These are phyloP conservation scores for Carabus problematicus DNA, from an alignment of 2,888 invertebrate species.

Conservation along the genomic window DNA sequence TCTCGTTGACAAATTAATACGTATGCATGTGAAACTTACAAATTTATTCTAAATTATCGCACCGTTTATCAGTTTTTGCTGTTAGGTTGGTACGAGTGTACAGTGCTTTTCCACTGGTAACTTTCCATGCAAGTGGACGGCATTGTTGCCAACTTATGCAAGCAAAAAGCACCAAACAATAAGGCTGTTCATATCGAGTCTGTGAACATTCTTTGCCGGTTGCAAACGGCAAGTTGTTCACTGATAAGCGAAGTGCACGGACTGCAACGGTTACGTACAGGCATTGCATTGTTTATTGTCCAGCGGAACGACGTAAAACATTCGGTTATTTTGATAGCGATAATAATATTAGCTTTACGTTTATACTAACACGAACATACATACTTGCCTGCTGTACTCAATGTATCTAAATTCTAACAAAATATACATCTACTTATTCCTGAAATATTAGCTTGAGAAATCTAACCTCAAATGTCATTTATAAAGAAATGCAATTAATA, in stretches of 20 bases:
- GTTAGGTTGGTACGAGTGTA: slow-evolving; percentile 10
- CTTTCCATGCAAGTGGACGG: slow-evolving; percentile 37
- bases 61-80: slow-evolving; percentile 37
- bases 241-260: slow-evolving; percentile 30
- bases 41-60: slow-evolving; percentile 19
- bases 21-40: slow-evolving; percentile 10
- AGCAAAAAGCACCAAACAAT: slow-evolving; percentile 40
- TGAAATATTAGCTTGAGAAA: no score
- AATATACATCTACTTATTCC: no score
- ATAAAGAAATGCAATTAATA: no score
- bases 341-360: slow-evolving; percentile 23
- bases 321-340: slow-evolving; percentile 38
- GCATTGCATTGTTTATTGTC: slow-evolving; percentile 27
- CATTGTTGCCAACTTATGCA: slow-evolving; percentile 40
- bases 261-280: background rate
- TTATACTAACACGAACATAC: background rate
- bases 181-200: slow-evolving; percentile 27
- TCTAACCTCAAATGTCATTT: no score
- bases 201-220: slow-evolving; percentile 35
- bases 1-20: background rate
- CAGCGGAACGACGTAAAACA: slow-evolving; percentile 24
- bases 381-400: background rate
- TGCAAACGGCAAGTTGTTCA: slow-evolving; percentile 21
- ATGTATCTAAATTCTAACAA: background rate
- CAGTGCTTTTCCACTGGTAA: slow-evolving; percentile 25